These are phyloP conservation scores for Sebastes hopkinsi DNA, from an alignment of 2,797 vertebrate species.

Conservation along the genomic window DNA sequence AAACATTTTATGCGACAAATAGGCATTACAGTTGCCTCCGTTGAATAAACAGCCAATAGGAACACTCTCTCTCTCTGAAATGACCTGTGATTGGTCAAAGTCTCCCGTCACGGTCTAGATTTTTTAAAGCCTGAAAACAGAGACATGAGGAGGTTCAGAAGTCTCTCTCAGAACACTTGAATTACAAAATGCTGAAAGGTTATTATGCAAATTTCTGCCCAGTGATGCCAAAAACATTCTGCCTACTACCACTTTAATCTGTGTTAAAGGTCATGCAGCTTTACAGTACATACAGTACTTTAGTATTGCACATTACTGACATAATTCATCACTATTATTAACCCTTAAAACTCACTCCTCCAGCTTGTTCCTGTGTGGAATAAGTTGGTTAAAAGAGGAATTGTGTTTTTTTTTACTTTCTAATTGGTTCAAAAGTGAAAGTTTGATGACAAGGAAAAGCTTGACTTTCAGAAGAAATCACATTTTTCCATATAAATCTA, in stretches of 20 bases:
- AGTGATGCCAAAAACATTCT: not conserved
- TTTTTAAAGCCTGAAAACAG: too few relatives aligned
- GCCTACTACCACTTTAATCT: not conserved
- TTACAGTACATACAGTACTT: not conserved
- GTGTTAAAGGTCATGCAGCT: constrained; percentile 4
- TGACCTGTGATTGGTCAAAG: too few relatives aligned
- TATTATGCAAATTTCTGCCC: not conserved
- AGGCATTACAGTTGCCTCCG: too few relatives aligned
- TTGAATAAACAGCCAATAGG: too few relatives aligned
- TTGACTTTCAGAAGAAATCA: not conserved
- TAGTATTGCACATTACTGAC: not conserved
- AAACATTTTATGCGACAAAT: too few relatives aligned
- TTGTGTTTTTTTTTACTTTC: not conserved
- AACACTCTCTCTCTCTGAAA: too few relatives aligned
- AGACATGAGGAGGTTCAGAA: too few relatives aligned
- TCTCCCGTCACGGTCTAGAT: too few relatives aligned
- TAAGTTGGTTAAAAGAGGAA: not conserved
- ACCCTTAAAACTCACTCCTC: not conserved
- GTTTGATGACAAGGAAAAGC: not conserved
- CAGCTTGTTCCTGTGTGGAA: not conserved
- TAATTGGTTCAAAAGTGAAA: not conserved
- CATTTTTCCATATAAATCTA: not conserved
- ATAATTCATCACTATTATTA: not conserved
- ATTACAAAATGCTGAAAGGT: too few relatives aligned
- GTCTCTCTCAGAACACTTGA: too few relatives aligned